Conservation (phyloP, 2,888 invertebrate genomes). For the Lapara coniferarum region DNA sequence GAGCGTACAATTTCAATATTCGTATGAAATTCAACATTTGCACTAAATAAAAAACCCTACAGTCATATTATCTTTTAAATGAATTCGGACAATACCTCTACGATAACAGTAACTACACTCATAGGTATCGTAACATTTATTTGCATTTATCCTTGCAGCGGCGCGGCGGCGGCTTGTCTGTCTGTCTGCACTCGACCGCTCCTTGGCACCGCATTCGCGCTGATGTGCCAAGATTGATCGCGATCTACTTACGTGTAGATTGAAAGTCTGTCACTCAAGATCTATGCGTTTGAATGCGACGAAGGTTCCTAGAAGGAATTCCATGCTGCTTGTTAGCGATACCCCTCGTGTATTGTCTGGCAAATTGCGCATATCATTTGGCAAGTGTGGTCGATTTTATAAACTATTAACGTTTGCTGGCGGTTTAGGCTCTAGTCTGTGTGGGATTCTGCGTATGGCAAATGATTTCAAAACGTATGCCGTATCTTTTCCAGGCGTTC, state of each 20-base stretch:
- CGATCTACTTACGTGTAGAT: conserved; percentile 9
- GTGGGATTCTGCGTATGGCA: too few relatives aligned
- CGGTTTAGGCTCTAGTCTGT: too few relatives aligned
- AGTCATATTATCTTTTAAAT: too few relatives aligned
- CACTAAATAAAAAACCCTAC: too few relatives aligned
- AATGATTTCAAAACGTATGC: too few relatives aligned
- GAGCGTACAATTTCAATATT: too few relatives aligned
- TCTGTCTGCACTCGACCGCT: conserved; percentile 9
- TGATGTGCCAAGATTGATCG: conserved; percentile 23
- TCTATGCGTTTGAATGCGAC: neutral
- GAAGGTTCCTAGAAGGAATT: neutral
- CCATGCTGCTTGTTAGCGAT: neutral
- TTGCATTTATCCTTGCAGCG: too few relatives aligned
- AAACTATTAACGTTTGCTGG: neutral
- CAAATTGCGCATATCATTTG: neutral
- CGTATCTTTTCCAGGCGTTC: too few relatives aligned
- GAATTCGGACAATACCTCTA: too few relatives aligned
- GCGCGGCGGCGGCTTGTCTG: conserved; percentile 22
- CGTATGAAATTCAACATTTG: too few relatives aligned
- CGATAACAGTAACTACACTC: neutral
- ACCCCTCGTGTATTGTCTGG: neutral
- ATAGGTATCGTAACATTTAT: conserved; percentile 3
- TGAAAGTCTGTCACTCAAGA: conserved; percentile 8
- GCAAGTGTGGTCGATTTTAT: neutral
- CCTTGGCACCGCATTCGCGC: conserved; percentile 7